These are phyloP conservation scores for Latrodectus hesperus DNA, from an alignment of 2,888 invertebrate genomes.

Conservation along the genomic window DNA sequence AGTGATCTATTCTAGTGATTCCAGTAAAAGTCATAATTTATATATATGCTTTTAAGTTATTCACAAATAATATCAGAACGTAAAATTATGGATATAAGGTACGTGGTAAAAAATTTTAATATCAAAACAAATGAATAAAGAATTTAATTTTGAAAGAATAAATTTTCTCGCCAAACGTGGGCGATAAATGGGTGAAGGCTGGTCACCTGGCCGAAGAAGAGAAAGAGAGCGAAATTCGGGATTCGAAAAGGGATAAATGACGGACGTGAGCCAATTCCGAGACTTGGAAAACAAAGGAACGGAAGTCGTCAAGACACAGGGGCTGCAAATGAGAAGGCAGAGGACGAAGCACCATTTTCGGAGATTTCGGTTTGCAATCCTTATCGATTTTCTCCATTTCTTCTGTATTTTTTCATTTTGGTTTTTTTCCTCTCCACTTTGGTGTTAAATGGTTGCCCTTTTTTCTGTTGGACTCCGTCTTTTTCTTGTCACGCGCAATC, in stretches of 20 bases:
- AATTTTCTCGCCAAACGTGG: background rate
- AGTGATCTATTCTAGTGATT: no score
- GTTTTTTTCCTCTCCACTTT: slow-evolving; percentile 1
- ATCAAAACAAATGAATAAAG: no score
- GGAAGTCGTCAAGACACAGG: slow-evolving; percentile 34
- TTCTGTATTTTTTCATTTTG: slow-evolving; percentile 9
- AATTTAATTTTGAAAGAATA: no score
- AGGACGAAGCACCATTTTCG: slow-evolving; percentile 48
- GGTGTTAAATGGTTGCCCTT: slow-evolving; percentile 52
- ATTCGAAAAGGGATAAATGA: slow-evolving; percentile 60
- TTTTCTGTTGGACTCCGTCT: slow-evolving; percentile 26
- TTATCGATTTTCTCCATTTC: slow-evolving; percentile 52
- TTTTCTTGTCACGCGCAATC: slow-evolving; percentile 33
- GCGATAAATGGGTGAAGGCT: background rate
- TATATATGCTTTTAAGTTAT: no score
- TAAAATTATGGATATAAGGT: no score
- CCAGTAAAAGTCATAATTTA: no score
- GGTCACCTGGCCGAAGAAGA: slow-evolving; percentile 1
- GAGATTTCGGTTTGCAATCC: slow-evolving; percentile 64
- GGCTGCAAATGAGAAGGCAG: slow-evolving; percentile 33
- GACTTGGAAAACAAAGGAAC: slow-evolving; percentile 49
- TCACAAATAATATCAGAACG: no score
- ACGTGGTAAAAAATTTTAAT: no score
- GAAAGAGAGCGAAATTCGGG: slow-evolving; percentile 24
- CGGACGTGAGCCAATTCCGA: slow-evolving; percentile 61